Percentiles rank a stretch among this genome's conserved stretches.
phyloP scores from a whole-genome alignment of 2,888 invertebrate genomes.

The Chloromyia formosa region DNA sequence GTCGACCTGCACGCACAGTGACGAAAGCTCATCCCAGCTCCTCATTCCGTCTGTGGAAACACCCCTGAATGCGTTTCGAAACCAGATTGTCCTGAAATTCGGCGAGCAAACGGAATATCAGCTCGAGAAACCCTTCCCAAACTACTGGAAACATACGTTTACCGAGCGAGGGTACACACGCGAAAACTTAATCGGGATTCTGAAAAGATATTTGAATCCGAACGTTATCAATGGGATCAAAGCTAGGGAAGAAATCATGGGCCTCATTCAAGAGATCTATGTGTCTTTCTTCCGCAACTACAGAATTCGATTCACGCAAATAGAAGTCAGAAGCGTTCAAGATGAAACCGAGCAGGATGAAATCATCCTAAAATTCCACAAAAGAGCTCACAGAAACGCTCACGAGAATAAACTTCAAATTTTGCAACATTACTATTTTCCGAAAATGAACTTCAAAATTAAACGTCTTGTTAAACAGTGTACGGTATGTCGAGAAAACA shows the following conservation, averaged over 20 bases:
- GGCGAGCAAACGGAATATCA: slow-evolving; percentile 6
- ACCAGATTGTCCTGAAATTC: slow-evolving; percentile 15
- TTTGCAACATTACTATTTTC: slow-evolving; percentile 41
- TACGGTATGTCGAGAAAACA: no score
- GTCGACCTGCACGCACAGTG: background rate
- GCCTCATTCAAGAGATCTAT: slow-evolving; percentile 46
- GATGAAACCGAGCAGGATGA: no score
- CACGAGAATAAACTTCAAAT: slow-evolving; percentile 39
- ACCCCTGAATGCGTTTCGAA: slow-evolving; percentile 15
- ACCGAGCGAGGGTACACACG: background rate
- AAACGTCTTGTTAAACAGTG: no score
- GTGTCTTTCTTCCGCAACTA: no score
- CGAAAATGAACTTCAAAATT: no score
- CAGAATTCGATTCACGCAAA: no score
- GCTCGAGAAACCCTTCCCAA: slow-evolving; percentile 21
- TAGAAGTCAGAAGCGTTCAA: no score
- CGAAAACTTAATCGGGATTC: background rate
- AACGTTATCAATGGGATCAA: slow-evolving; percentile 41
- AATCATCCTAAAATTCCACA: no score
- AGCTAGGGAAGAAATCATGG: slow-evolving; percentile 40
- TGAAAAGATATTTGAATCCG: slow-evolving; percentile 15
- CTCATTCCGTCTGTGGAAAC: slow-evolving; percentile 1
- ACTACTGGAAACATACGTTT: slow-evolving; percentile 6
- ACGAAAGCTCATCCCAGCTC: background rate
- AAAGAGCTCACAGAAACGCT: slow-evolving; percentile 33